Conservation (phyloP, 2,113 vertebrate species). For the Entelurus aequoreus region DNA sequence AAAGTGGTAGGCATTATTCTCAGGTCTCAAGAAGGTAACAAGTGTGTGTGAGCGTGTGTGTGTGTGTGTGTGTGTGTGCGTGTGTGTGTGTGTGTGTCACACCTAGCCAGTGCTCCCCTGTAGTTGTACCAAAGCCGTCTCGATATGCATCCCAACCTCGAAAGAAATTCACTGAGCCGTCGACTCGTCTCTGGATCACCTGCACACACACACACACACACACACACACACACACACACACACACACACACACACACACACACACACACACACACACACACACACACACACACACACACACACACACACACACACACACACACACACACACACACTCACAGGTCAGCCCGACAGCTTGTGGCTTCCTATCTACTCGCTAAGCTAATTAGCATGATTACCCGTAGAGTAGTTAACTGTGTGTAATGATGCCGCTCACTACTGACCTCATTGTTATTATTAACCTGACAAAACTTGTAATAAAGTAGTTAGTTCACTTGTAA, state of each 20-base stretch:
- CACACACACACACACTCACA: background rate
- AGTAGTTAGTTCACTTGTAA: no score
- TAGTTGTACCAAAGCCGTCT: slow-evolving; percentile 77
- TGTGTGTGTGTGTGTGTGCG: slow-evolving; percentile 4
- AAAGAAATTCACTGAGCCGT: slow-evolving; percentile 85
- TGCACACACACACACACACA: slow-evolving; percentile 32
- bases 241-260: no score
- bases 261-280: no score
- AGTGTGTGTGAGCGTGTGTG: background rate
- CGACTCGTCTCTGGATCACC: slow-evolving; percentile 86
- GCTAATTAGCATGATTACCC: background rate
- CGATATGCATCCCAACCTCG: slow-evolving; percentile 83
- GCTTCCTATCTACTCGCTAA: background rate
- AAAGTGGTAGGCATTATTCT: no score
- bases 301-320: slow-evolving; percentile 2
- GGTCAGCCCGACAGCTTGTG: background rate
- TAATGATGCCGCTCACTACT: background rate
- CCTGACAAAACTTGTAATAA: no score
- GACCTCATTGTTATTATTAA: background rate
- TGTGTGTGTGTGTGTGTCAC: background rate
- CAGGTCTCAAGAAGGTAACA: no score
- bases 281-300: background rate
- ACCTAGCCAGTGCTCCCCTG: slow-evolving; percentile 64
- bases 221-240: no score
- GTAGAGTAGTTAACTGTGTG: background rate